Evolutionary conservation across 2,888 invertebrate genomes (phyloP).

Genomic region (Chrysopilus asiliformis): DNA sequence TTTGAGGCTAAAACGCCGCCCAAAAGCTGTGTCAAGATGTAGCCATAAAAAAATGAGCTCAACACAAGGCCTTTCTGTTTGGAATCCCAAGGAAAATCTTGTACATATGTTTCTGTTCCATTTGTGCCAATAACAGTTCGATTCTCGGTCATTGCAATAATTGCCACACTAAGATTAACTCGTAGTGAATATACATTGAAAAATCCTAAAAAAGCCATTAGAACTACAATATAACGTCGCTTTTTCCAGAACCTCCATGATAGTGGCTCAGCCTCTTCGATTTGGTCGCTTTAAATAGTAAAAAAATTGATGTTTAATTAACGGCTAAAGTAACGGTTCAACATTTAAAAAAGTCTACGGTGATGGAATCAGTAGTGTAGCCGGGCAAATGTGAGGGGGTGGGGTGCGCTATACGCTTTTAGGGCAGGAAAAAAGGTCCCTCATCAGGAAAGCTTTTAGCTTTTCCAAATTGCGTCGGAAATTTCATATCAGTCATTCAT

Average conservation of each 20-base stretch:
- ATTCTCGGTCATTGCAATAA: slow-evolving; percentile 82
- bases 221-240: slow-evolving; percentile 58
- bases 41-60: slow-evolving; percentile 83
- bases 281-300: slow-evolving; percentile 2
- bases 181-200: slow-evolving; percentile 71
- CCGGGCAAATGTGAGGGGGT: too few relatives aligned
- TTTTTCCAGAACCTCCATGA: slow-evolving; percentile 62
- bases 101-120: slow-evolving; percentile 49
- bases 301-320: too few relatives aligned
- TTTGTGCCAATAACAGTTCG: slow-evolving; percentile 45
- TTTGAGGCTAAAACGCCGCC: slow-evolving; percentile 74
- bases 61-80: slow-evolving; percentile 63
- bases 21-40: slow-evolving; percentile 67
- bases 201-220: slow-evolving; percentile 71
- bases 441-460: too few relatives aligned
- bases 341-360: too few relatives aligned
- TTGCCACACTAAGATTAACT: slow-evolving; percentile 83
- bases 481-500: too few relatives aligned
- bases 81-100: slow-evolving; percentile 70
- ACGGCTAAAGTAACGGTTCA: too few relatives aligned
- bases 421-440: too few relatives aligned
- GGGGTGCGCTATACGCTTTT: too few relatives aligned
- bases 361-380: too few relatives aligned
- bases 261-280: slow-evolving; percentile 27
- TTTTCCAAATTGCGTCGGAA: too few relatives aligned